phyloP scores from a whole-genome alignment of 2,113 vertebrate species.

The Oxyura jamaicensis region DNA sequence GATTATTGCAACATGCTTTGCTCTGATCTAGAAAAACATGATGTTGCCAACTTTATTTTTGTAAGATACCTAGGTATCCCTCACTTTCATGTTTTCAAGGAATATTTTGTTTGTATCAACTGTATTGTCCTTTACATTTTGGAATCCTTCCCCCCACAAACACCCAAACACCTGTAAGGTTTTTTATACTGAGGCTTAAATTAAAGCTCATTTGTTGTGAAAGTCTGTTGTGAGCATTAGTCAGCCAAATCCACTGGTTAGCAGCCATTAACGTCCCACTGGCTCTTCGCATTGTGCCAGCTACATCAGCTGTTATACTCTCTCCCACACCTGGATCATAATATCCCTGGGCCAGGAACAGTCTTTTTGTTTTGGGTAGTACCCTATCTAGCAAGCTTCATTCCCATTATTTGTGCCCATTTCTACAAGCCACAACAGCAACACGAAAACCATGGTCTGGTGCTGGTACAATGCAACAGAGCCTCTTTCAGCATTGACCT shows the following conservation, averaged over 20 bases:
- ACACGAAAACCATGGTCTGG: background rate
- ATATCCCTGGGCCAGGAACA: background rate
- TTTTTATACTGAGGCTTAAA: background rate
- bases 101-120: background rate
- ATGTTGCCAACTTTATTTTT: background rate
- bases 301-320: background rate
- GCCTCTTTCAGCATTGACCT: background rate
- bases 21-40: background rate
- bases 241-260: background rate
- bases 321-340: background rate
- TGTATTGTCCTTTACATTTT: background rate
- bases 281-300: background rate
- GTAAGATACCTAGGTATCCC: background rate
- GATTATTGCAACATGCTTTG: background rate
- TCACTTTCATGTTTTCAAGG: background rate
- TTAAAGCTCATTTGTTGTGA: background rate
- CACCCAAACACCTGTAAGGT: background rate
- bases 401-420: background rate
- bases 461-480: background rate
- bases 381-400: background rate
- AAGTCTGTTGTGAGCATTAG: background rate
- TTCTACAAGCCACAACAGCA: background rate
- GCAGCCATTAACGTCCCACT: background rate
- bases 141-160: background rate
- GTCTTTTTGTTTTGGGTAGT: background rate